Evolutionary conservation across 2,888 invertebrate genomes (phyloP).

Genomic region (Cephus runcator): DNA sequence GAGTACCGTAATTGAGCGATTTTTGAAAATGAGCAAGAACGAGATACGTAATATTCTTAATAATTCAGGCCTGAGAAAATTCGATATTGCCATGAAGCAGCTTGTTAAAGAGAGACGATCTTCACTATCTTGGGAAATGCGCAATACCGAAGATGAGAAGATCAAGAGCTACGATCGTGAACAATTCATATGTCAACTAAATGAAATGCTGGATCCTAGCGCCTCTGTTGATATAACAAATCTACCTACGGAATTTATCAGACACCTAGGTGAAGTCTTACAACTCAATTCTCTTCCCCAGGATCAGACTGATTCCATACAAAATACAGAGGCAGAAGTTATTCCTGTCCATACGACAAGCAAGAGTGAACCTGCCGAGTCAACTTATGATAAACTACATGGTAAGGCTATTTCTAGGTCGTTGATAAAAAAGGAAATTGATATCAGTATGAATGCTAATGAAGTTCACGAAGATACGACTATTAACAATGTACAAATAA

Average conservation of each 20-base stretch:
- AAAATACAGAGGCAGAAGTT: background rate
- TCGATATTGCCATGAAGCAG: conserved; percentile 61
- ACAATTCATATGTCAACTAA: conserved; percentile 62
- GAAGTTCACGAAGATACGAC: background rate
- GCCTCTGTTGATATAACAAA: conserved; percentile 70
- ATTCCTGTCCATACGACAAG: background rate
- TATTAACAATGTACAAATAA: background rate
- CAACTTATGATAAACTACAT: background rate
- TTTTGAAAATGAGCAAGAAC: conserved; percentile 61
- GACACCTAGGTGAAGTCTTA: conserved; percentile 70
- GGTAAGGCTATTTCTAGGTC: background rate
- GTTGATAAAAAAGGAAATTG: background rate
- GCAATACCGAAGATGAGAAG: conserved; percentile 57
- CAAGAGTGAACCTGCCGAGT: background rate
- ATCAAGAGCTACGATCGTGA: conserved; percentile 53
- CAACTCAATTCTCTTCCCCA: conserved; percentile 61
- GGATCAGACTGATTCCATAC: background rate
- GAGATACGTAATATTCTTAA: conserved; percentile 62
- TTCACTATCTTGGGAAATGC: conserved; percentile 50
- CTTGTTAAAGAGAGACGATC: conserved; percentile 55
- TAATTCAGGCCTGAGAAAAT: conserved; percentile 57
- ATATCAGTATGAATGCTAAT: background rate
- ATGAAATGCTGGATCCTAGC: conserved; percentile 70
- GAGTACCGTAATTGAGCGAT: conserved; percentile 54
- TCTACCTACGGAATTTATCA: conserved; percentile 71